phyloP scores from a whole-genome alignment of 1,140 invertebrate species.

The Augochlora pura region DNA sequence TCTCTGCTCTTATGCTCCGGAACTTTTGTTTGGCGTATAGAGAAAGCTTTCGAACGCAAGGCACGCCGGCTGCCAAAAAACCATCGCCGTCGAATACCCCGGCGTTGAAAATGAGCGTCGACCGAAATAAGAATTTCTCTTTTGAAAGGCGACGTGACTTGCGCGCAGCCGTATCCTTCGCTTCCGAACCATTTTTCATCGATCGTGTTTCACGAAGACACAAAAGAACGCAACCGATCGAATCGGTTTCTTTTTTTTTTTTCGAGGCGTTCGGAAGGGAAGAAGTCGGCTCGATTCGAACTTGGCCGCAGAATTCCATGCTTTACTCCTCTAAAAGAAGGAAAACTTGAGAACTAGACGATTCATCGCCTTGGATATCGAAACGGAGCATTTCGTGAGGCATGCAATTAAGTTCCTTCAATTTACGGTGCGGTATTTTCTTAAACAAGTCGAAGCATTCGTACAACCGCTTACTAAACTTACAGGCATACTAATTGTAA shows the following conservation, averaged over 20 bases:
- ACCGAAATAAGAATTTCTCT: not conserved
- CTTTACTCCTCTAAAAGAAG: constrained; percentile 46
- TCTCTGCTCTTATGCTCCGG: constrained; percentile 29
- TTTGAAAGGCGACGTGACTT: not conserved
- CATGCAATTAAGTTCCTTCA: constrained; percentile 56
- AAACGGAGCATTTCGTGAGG: constrained; percentile 56
- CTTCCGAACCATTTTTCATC: not conserved
- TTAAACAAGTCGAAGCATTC: constrained; percentile 62
- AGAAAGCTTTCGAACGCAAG: constrained; percentile 40
- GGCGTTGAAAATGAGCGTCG: not conserved
- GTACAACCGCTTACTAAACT: constrained; percentile 63
- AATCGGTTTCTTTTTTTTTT: not conserved
- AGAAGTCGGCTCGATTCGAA: constrained; percentile 26
- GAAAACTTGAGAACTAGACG: constrained; percentile 55
- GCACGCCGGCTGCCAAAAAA: constrained; percentile 8
- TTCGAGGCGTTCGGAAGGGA: constrained; percentile 13
- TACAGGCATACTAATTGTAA: constrained; percentile 52
- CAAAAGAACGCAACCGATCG: no score
- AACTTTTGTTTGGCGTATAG: constrained; percentile 52
- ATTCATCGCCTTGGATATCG: constrained; percentile 38
- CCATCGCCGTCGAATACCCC: constrained; percentile 3
- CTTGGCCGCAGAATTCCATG: constrained; percentile 49
- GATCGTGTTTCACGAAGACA: no score
- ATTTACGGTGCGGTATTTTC: constrained; percentile 59
- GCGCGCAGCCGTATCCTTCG: constrained; percentile 5